Base-by-base conservation (phyloP, 2,113 vertebrate genomes). In the Acanthochromis polyacanthus region DNA sequence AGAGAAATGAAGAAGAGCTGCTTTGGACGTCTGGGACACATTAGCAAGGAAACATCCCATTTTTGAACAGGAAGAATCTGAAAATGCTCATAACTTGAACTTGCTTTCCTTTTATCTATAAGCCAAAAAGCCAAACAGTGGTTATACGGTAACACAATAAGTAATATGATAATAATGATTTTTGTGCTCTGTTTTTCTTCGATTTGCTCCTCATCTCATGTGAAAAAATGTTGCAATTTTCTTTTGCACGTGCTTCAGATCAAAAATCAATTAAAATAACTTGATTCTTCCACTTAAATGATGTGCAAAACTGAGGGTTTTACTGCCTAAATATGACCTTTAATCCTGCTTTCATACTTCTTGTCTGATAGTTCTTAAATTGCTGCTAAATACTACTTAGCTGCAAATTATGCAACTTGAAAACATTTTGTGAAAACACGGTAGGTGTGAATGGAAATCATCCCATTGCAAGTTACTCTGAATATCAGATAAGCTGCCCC, bases 1-100 rank as follows among this genome's bases (percentile, higher is more conserved):
- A 61, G 71, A 82, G 65, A 80, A 74, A 51, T 65, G 45, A 23
- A 5, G 71, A 68, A 62, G 36, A 48, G 64, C 78, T 84, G 74
- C 77, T 20, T 46, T 36, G 63, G 40, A 60, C 20, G 60, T 73
- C 57, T 66, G 30, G 69, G 61, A 87, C 58, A 71, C 67, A 73
- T 76, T 70, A 68, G 50, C 28, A 25, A 52, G 65, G 58, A 55
- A 61, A 65, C 50, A 69, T 46, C 12, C n/a, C 67, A 25, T 74
- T 30, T 25, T 80, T 75, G 48, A 75, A 79, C 53, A 64, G 70
- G 56, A 9, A 75, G 12, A 60, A 77, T 65, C 57, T 32, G 58
- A 61, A 75, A 73, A n/a, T 36, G 40, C 36, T 38, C 46, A 23
- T 4, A 3, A 43, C 22, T 17, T 30, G 1, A 25, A 2, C 8